Evolutionary conservation across 2,113 vertebrate species (phyloP), one percentile per base, ranked within the genome.

Genomic region (Brachirus orientalis): DNA sequence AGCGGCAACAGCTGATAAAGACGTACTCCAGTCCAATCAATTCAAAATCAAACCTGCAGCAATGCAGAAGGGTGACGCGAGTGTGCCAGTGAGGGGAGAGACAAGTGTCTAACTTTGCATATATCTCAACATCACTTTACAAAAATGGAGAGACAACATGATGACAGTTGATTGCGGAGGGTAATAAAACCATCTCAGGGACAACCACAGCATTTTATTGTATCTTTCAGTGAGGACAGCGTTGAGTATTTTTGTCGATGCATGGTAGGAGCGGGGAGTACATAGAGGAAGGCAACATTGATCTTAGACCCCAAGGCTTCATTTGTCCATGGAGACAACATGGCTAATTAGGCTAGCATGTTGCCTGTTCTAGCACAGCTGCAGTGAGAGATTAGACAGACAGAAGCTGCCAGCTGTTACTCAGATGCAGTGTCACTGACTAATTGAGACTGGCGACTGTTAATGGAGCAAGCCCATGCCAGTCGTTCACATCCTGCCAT

Each of bases 361-460:
- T 91, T 89, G 88, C 70, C 78, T 89, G 87, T 83, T 90, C 90
- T 85, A 86, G 84, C 86, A 91, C 91, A 94, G 89, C 93, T 93
- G 93, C 90, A 89, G 53, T 79, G 79, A 89, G 87, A 93, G 88
- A 93, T 93, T 92, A 91, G 89, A 85, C 86, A 89, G 88, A 85
- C 91, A 90, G 87, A 90, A 85, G 87, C 84, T 89, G 90, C 92
- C 93, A 94, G 92, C 90, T 93, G 92, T 93, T 94, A 83, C 75
- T 89, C 87, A 83, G 87, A 90, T 90, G 85, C 84, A 80, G 82
- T 90, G 90, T 92, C 86, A 82, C 85, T 89, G 87, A 91, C 89
- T 93, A 92, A 93, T 92, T 90, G 90, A 92, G 90, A 92, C 79
- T 84, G 74, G 91, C 77, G 75, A 90, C 79, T 68, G 90, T 82